phyloP scores from a whole-genome alignment of 2,797 vertebrate genomes.

The Schizopygopsis malacanthus region DNA sequence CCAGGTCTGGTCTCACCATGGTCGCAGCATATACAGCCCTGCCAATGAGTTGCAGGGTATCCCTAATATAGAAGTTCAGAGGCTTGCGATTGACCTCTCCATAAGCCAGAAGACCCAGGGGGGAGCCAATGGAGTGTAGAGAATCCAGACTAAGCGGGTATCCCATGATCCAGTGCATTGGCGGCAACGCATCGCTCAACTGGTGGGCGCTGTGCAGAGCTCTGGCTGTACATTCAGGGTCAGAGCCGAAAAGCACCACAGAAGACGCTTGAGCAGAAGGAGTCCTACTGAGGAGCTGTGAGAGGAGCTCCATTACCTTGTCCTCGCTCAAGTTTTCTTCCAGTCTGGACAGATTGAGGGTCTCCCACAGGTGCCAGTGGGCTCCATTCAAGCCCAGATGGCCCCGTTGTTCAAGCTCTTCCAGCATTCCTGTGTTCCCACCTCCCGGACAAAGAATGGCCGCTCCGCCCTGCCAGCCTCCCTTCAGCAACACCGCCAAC shows the following conservation, averaged over 20 bases:
- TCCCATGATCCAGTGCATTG: constrained; percentile 90
- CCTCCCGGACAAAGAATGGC: constrained; percentile 86
- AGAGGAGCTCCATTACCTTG: constrained; percentile 76
- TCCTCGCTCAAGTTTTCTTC: constrained; percentile 66
- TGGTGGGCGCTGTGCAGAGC: constrained; percentile 78
- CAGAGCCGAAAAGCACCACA: constrained; percentile 83
- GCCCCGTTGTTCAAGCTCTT: constrained; percentile 80
- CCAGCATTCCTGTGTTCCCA: constrained; percentile 78
- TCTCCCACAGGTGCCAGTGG: constrained; percentile 77
- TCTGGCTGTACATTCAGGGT: constrained; percentile 74
- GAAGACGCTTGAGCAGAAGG: constrained; percentile 78
- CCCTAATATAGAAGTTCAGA: constrained; percentile 86
- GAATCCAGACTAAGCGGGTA: constrained; percentile 82
- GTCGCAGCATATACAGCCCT: constrained; percentile 79
- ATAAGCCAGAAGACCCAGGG: constrained; percentile 86
- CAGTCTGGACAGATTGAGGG: constrained; percentile 83
- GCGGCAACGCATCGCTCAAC: constrained; percentile 72
- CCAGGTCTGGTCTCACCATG: constrained; percentile 73
- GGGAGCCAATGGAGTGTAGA: constrained; percentile 85
- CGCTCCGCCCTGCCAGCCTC: constrained; percentile 80
- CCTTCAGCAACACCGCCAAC: constrained; percentile 80
- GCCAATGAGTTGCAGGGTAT: constrained; percentile 83
- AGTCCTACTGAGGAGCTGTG: constrained; percentile 73
- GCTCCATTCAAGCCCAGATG: constrained; percentile 58
- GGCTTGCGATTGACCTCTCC: constrained; percentile 86